Percentiles rank a stretch among this genome's conserved stretches.
Conservation (phyloP, 2,113 vertebrate species). For the Parus major region DNA sequence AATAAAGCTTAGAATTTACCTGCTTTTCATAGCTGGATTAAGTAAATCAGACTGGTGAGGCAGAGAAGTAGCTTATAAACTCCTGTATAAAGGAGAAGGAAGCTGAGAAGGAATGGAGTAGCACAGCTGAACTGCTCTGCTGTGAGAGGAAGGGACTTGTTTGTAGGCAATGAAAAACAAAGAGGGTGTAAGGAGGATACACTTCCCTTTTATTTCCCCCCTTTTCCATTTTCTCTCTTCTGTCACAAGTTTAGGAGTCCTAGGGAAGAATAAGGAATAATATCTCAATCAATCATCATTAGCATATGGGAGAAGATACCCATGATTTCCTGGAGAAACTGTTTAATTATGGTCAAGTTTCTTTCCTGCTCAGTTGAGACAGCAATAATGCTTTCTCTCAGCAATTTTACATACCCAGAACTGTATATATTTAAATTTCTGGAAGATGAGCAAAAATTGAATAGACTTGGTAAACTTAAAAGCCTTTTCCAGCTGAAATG, state of each 20-base stretch:
- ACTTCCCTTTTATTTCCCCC: accelerated
- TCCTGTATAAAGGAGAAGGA: background rate
- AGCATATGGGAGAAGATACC: background rate
- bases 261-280: background rate
- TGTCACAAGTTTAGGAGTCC: background rate
- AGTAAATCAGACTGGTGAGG: background rate
- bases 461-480: background rate
- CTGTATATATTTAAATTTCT: background rate
- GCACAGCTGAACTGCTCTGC: background rate
- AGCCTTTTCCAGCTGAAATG: background rate
- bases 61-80: background rate
- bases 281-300: background rate
- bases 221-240: background rate
- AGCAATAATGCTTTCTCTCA: background rate
- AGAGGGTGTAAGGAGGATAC: accelerated
- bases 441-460: background rate
- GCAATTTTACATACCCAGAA: background rate
- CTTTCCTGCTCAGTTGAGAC: background rate
- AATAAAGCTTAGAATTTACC: background rate
- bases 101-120: background rate
- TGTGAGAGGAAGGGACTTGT: background rate
- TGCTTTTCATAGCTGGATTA: background rate
- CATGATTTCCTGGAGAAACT: background rate
- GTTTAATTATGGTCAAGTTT: background rate
- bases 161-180: background rate